Conservation (phyloP, 1,140 invertebrate genomes). For the Temnothorax curvispinosus region DNA sequence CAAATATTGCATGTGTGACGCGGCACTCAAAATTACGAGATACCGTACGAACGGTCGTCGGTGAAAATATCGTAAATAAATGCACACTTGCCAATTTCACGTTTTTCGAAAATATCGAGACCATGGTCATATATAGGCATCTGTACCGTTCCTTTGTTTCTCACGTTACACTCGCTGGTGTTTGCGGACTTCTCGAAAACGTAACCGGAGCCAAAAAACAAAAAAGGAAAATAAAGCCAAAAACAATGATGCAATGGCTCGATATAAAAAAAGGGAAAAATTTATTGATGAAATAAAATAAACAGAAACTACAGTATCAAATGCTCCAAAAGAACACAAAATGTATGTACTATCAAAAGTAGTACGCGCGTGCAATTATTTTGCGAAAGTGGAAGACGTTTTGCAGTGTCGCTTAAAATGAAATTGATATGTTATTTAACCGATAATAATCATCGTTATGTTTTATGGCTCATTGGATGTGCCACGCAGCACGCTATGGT, state of each 20-base stretch:
- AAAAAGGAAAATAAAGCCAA: not conserved
- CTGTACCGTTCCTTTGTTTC: not conserved
- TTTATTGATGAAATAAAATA: slow-evolving; percentile 1
- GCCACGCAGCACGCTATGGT: not conserved
- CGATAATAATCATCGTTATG: slow-evolving; percentile 33
- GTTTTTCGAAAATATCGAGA: slow-evolving; percentile 1
- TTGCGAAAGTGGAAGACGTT: not conserved
- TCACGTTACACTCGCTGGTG: not conserved
- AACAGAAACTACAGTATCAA: not conserved
- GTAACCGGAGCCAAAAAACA: not conserved
- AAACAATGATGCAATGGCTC: not conserved
- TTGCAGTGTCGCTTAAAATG: not conserved
- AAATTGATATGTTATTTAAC: slow-evolving; percentile 10
- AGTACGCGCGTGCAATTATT: not conserved
- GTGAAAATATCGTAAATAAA: not conserved
- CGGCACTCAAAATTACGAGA: slow-evolving; percentile 2
- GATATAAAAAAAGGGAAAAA: not conserved
- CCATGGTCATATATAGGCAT: not conserved
- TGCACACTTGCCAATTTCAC: slow-evolving; percentile 2
- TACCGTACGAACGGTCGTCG: not conserved
- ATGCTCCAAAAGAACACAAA: not conserved
- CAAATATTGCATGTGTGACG: slow-evolving; percentile 17
- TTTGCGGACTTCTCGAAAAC: slow-evolving; percentile 1
- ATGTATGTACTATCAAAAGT: not conserved
- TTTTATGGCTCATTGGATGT: slow-evolving; percentile 33